Evolutionary conservation across 2,113 vertebrate species (phyloP).

Genomic region (Ailuropoda melanoleuca): DNA sequence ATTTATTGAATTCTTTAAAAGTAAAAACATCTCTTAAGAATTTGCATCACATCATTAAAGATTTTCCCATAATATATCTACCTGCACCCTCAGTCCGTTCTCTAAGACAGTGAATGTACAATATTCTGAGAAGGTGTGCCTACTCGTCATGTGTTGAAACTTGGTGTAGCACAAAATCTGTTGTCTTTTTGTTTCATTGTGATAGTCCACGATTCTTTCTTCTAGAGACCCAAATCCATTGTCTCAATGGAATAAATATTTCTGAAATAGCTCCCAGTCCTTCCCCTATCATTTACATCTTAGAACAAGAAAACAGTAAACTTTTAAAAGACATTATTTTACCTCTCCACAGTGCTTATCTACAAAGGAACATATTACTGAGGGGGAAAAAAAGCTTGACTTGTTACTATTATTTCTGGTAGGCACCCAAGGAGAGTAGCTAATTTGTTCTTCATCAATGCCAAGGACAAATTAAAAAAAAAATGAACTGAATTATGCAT

Average conservation of each 20-base stretch:
- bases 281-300: conserved; percentile 86
- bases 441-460: conserved; percentile 90
- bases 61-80: not conserved
- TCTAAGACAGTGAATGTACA: not conserved
- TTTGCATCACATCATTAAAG: conserved; percentile 11
- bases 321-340: conserved; percentile 88
- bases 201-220: conserved; percentile 82
- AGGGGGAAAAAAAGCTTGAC: conserved; percentile 71
- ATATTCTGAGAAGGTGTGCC: conserved; percentile 58
- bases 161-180: conserved; percentile 10
- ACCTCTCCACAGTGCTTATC: conserved; percentile 90
- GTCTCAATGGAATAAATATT: conserved; percentile 85
- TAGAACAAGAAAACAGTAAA: conserved; percentile 86
- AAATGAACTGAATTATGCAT: conserved; percentile 82
- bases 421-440: conserved; percentile 88
- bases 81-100: not conserved
- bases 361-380: conserved; percentile 91
- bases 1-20: conserved; percentile 72
- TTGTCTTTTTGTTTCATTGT: conserved; percentile 82
- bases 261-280: conserved; percentile 85
- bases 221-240: conserved; percentile 83
- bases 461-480: conserved; percentile 88
- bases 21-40: conserved; percentile 66
- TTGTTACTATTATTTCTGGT: conserved; percentile 88
- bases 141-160: conserved; percentile 39